These are phyloP conservation scores for Cuniculus paca DNA, from an alignment of 2,797 vertebrate genomes.

Conservation along the genomic window DNA sequence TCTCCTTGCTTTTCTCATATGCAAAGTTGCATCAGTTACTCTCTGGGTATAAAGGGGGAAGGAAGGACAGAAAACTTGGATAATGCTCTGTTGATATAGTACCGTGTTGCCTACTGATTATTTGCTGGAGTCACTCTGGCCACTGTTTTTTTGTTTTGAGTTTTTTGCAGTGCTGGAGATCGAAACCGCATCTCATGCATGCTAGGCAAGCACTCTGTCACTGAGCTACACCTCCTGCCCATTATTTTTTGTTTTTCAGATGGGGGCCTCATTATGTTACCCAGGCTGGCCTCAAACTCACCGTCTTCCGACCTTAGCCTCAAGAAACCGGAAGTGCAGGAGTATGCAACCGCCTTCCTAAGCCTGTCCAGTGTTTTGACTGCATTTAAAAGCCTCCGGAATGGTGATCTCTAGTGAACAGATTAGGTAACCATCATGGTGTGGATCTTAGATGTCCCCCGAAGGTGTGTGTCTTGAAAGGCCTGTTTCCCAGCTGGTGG, in stretches of 20 bases:
- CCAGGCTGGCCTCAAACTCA: neutral
- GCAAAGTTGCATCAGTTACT: neutral
- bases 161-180: neutral
- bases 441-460: neutral
- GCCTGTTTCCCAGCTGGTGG: neutral
- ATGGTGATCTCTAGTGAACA: neutral
- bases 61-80: neutral
- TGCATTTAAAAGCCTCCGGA: neutral
- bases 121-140: neutral
- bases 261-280: neutral
- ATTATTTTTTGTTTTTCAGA: neutral
- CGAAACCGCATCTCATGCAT: neutral
- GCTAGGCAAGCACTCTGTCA: neutral
- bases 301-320: neutral
- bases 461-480: neutral
- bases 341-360: neutral
- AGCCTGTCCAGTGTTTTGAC: neutral
- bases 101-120: neutral
- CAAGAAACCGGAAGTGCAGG: neutral
- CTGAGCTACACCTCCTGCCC: neutral
- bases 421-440: neutral
- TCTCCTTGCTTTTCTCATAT: conserved; percentile 15
- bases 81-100: neutral
- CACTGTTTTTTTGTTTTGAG: neutral
- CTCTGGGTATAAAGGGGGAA: neutral